A percentile compares a stretch with the other conserved stretches of the same genome.
These are phyloP conservation scores for Stegodyphus dumicola DNA, from an alignment of 1,140 invertebrate genomes.

Conservation along the genomic window DNA sequence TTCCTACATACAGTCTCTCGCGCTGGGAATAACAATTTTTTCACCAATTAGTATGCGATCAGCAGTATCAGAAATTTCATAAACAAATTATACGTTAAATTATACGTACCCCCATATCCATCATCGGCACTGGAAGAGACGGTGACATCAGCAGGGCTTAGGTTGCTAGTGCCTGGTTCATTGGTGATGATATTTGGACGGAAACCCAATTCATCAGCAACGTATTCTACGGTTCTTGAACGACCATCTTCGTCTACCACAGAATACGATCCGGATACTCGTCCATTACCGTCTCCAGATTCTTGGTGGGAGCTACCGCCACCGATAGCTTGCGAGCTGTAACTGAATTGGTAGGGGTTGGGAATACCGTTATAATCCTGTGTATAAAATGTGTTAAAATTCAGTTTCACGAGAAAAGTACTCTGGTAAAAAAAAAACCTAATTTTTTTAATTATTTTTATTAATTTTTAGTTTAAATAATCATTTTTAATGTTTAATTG, in stretches of 20 bases:
- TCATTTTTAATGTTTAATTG: too few species aligned
- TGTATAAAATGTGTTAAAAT: too few species aligned
- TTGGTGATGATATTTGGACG: slow-evolving; percentile 60
- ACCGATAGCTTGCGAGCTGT: not conserved
- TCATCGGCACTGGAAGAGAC: slow-evolving; percentile 22
- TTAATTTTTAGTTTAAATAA: too few species aligned
- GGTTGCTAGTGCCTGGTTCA: slow-evolving; percentile 40
- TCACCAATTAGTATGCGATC: too few species aligned
- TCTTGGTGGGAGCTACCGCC: not conserved
- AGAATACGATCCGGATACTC: slow-evolving; percentile 57
- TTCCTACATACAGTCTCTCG: too few species aligned
- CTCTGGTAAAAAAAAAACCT: too few species aligned
- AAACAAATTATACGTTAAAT: too few species aligned
- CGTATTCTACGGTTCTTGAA: slow-evolving; percentile 64
- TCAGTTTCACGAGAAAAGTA: too few species aligned
- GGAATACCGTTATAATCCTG: not conserved
- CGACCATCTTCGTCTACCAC: slow-evolving; percentile 63
- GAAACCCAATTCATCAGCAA: slow-evolving; percentile 65
- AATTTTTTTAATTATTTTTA: too few species aligned
- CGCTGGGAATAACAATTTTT: too few species aligned
- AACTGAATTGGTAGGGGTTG: not conserved
- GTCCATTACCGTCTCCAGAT: not conserved
- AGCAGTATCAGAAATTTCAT: too few species aligned
- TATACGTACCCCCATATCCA: not conserved
- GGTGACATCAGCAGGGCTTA: slow-evolving; percentile 30